A percentile compares a stretch with the other conserved stretches of the same genome.
These are phyloP conservation scores for Ianthella basta DNA, from an alignment of 37 sponge, comb jelly and placozoan species.

Conservation along the genomic window DNA sequence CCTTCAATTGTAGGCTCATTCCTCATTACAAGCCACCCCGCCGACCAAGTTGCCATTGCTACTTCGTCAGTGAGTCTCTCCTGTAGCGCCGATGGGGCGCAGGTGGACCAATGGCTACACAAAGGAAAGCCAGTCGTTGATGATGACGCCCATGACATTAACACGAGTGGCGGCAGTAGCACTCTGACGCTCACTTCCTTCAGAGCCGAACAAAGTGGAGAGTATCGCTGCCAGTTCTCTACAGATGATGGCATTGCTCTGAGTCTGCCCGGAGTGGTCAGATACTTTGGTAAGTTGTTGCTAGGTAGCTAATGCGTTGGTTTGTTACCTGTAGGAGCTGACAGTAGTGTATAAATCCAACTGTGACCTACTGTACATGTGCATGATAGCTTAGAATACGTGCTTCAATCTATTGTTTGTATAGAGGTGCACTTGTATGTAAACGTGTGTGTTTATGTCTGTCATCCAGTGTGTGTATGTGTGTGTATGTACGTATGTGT, in stretches of 20 bases:
- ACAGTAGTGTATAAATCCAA: neutral
- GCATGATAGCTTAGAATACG: neutral
- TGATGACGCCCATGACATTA: neutral
- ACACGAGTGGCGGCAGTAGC: neutral
- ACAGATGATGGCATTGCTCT: neutral
- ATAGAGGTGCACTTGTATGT: neutral
- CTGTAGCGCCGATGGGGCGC: neutral
- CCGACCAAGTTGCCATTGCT: neutral
- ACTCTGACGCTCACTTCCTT: neutral
- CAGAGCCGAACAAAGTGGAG: neutral
- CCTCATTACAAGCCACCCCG: neutral
- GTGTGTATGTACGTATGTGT: constrained; percentile 32
- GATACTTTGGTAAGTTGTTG: constrained; percentile 1
- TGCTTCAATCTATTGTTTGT: neutral
- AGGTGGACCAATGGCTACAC: neutral
- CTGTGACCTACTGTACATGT: neutral
- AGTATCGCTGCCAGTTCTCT: neutral
- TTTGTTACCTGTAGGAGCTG: neutral
- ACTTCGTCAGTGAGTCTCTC: neutral
- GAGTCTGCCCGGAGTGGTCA: neutral
- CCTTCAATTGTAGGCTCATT: neutral
- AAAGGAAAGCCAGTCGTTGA: neutral
- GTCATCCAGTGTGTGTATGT: constrained; percentile 34
- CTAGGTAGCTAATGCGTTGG: constrained; percentile 1
- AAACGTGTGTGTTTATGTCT: neutral